Evolutionary conservation across 2,888 invertebrate genomes (phyloP).

Genomic region (Plebejus melissa): DNA sequence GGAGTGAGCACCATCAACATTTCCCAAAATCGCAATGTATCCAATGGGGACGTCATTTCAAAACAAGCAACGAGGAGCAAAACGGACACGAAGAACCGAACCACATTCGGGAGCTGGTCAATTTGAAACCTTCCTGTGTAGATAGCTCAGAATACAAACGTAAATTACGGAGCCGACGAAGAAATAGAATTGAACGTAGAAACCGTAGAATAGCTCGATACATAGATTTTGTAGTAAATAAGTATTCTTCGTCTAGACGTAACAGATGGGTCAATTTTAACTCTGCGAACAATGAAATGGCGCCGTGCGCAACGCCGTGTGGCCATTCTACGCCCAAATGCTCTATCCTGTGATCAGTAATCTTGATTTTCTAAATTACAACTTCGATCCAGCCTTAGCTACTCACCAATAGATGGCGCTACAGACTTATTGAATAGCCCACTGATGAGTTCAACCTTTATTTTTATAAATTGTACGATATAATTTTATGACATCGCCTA

Average conservation of each 20-base stretch:
- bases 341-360: not conserved
- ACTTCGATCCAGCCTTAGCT: not conserved
- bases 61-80: not conserved
- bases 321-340: not conserved
- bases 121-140: not conserved
- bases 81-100: not conserved
- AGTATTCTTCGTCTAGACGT: not conserved
- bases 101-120: not conserved
- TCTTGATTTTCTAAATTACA: not conserved
- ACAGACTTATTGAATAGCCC: not conserved
- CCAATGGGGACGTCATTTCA: not conserved
- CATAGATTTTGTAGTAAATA: not conserved
- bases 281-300: not conserved
- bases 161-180: not conserved
- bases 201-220: not conserved
- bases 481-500: not conserved
- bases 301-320: not conserved
- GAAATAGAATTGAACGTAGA: not conserved
- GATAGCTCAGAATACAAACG: not conserved
- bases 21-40: not conserved
- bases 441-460: not conserved
- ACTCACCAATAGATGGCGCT: constrained; percentile 1
- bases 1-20: not conserved
- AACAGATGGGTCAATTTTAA: not conserved
- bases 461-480: not conserved